Conservation (phyloP, 2,113 vertebrate genomes). For the Hassar affinis region DNA sequence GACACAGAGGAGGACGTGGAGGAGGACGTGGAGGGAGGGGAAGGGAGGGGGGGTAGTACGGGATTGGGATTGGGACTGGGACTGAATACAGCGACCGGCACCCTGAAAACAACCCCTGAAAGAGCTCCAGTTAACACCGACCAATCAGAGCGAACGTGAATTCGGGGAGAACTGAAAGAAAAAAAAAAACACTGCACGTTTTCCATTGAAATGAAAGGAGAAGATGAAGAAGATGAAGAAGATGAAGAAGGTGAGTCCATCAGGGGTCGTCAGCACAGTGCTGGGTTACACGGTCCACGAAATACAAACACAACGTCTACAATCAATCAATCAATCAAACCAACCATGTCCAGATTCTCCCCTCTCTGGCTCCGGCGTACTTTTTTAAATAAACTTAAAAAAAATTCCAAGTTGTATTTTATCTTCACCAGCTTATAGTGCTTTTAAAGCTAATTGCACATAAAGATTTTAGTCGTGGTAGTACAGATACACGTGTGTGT, state of each 20-base stretch:
- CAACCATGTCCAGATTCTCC: constrained; percentile 70
- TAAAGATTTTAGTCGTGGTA: constrained; percentile 60
- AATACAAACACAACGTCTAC: constrained; percentile 77
- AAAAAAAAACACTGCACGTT: constrained; percentile 78
- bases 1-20: constrained; percentile 50
- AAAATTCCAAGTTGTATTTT: constrained; percentile 44
- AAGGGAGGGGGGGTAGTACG: constrained; percentile 16
- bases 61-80: too few species aligned
- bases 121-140: constrained; percentile 53
- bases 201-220: constrained; percentile 65
- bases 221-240: too few species aligned
- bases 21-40: neutral
- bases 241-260: constrained; percentile 57
- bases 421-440: constrained; percentile 67
- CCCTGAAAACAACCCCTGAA: constrained; percentile 63
- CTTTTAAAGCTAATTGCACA: constrained; percentile 73
- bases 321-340: constrained; percentile 71
- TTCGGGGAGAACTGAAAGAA: neutral
- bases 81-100: constrained; percentile 38
- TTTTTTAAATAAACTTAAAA: constrained; percentile 59
- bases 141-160: constrained; percentile 70
- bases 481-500: constrained; percentile 42
- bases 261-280: constrained; percentile 79
- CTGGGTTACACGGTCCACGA: constrained; percentile 74
- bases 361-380: neutral